These are phyloP conservation scores for Zeuzera pyrina DNA, from an alignment of 2,888 invertebrate species.

Conservation along the genomic window DNA sequence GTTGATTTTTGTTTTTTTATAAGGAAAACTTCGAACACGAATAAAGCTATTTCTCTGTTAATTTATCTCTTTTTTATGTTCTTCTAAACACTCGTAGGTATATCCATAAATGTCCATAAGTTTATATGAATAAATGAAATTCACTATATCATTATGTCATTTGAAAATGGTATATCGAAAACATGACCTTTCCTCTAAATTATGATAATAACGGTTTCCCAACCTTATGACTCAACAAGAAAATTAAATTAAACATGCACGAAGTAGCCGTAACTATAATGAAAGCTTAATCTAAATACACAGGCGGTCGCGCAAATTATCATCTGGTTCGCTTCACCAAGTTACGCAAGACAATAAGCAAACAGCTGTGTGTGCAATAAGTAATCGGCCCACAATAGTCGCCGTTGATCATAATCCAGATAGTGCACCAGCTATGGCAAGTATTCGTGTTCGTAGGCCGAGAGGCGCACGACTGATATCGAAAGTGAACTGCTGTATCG, in stretches of 20 bases:
- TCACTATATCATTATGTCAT: too few species aligned
- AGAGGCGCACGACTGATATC: constrained; percentile 54
- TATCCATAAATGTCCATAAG: too few species aligned
- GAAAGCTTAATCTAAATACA: constrained; percentile 40
- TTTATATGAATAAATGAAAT: too few species aligned
- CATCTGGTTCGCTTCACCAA: constrained; percentile 54
- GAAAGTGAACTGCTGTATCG: constrained; percentile 62
- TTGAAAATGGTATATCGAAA: too few species aligned
- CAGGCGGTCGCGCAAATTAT: constrained; percentile 54
- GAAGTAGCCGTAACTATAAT: constrained; percentile 51
- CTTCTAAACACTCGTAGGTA: too few species aligned
- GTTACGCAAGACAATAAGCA: constrained; percentile 64
- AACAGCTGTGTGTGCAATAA: constrained; percentile 59
- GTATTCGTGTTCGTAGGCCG: constrained; percentile 52
- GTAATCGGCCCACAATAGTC: constrained; percentile 50
- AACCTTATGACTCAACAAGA: constrained; percentile 38
- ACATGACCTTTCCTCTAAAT: constrained; percentile 22
- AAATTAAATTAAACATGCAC: constrained; percentile 64
- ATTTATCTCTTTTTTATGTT: too few species aligned
- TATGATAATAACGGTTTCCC: constrained; percentile 21
- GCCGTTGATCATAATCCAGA: constrained; percentile 60
- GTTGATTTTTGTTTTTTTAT: too few species aligned
- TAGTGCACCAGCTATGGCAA: constrained; percentile 49
- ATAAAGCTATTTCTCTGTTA: too few species aligned
- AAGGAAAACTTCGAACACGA: too few species aligned